These are phyloP conservation scores for Meloidogyne floridensis DNA, from an alignment of 1,140 invertebrate genomes.

Conservation along the genomic window DNA sequence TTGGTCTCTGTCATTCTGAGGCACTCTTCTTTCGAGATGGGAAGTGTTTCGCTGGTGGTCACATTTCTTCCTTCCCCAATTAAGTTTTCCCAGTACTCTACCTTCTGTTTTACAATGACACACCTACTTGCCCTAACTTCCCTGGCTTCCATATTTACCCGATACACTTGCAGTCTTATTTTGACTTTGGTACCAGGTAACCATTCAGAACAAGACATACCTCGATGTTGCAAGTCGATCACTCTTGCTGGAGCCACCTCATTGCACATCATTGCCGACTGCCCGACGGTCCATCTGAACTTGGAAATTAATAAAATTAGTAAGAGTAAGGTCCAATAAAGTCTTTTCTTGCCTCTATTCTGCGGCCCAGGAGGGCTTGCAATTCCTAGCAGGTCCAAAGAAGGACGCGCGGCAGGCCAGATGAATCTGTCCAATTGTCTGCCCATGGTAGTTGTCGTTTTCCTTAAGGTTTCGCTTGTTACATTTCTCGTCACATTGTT, in stretches of 20 bases:
- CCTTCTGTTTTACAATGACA: neutral
- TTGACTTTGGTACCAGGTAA: neutral
- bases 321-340: too few relatives aligned
- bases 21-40: neutral
- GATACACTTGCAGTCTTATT: neutral
- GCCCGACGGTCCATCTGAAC: neutral
- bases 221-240: neutral
- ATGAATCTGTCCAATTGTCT: too few relatives aligned
- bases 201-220: neutral
- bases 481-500: too few relatives aligned
- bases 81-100: slow-evolving; percentile 10
- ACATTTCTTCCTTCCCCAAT: neutral
- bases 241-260: neutral
- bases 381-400: too few relatives aligned
- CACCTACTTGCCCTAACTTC: neutral
- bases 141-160: neutral
- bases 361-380: too few relatives aligned
- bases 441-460: too few relatives aligned
- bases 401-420: too few relatives aligned
- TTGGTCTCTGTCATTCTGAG: neutral
- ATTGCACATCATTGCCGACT: slow-evolving; percentile 4
- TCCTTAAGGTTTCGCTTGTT: too few relatives aligned
- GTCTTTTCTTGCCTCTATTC: too few relatives aligned
- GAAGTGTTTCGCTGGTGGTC: neutral
- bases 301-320: too few relatives aligned